Conservation (phyloP, 1,140 invertebrate species). For the Trypoxylus dichotomus region DNA sequence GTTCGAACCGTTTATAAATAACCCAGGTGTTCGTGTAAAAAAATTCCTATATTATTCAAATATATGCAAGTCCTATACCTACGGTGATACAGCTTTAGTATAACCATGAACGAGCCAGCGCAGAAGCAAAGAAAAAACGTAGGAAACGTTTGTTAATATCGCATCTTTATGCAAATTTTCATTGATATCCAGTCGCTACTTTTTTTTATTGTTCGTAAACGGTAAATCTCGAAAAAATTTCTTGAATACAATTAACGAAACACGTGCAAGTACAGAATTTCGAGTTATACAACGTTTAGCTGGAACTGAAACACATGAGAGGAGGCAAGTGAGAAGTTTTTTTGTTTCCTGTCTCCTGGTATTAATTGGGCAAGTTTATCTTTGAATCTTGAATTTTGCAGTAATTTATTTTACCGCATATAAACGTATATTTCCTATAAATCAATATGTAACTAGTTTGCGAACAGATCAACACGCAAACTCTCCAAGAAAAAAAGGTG, state of each 20-base stretch:
- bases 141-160: neutral
- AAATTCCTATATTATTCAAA: neutral
- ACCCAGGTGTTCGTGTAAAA: neutral
- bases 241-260: neutral
- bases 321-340: too few relatives aligned
- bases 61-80: neutral
- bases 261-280: neutral
- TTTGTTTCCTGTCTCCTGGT: too few relatives aligned
- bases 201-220: neutral
- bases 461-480: too few relatives aligned
- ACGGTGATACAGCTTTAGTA: neutral
- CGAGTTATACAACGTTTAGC: too few relatives aligned
- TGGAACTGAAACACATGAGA: too few relatives aligned
- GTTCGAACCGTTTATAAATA: neutral
- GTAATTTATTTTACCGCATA: too few relatives aligned
- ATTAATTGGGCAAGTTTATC: too few relatives aligned
- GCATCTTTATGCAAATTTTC: neutral
- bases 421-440: too few relatives aligned
- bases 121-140: neutral
- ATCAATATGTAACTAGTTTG: too few relatives aligned
- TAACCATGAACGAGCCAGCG: too few relatives aligned
- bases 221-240: neutral
- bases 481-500: too few relatives aligned
- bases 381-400: too few relatives aligned
- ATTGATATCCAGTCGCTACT: neutral